Conservation (phyloP, 2,113 vertebrate species). For the Aptenodytes forsteri region DNA sequence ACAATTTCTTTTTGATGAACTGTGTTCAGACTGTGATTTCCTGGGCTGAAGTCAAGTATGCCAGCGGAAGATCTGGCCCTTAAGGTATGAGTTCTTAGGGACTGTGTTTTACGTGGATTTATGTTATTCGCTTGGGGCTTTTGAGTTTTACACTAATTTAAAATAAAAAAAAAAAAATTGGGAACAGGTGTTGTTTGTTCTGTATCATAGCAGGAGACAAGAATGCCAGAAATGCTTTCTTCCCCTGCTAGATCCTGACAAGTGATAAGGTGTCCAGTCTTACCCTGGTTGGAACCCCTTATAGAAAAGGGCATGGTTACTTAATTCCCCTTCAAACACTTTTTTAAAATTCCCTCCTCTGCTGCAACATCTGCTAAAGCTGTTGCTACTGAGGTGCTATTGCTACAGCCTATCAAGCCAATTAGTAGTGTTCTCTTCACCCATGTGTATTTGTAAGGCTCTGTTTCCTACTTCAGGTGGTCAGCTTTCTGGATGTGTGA, state of each 20-base stretch:
- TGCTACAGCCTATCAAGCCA: background rate
- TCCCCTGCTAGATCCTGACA: background rate
- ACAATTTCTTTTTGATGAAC: background rate
- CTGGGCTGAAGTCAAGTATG: background rate
- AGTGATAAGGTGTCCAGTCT: background rate
- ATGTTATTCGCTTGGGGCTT: background rate
- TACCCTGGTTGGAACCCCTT: background rate
- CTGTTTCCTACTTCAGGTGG: background rate
- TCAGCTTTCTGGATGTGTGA: background rate
- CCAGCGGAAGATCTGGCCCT: background rate
- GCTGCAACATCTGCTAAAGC: background rate
- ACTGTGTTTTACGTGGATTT: background rate
- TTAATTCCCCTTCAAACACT: background rate
- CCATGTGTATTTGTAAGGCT: background rate
- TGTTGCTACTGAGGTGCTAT: background rate
- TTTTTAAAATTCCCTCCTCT: background rate
- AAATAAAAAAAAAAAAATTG: background rate
- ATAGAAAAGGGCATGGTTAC: accelerated
- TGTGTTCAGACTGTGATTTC: background rate
- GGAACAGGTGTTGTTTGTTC: background rate
- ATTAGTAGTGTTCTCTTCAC: background rate
- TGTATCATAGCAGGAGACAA: background rate
- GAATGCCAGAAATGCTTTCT: background rate
- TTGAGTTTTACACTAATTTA: background rate
- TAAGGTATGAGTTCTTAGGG: background rate